A percentile compares a stretch with the other conserved stretches of the same genome.
These are phyloP conservation scores for Polyergus mexicanus DNA, from an alignment of 1,140 invertebrate species.

Conservation along the genomic window DNA sequence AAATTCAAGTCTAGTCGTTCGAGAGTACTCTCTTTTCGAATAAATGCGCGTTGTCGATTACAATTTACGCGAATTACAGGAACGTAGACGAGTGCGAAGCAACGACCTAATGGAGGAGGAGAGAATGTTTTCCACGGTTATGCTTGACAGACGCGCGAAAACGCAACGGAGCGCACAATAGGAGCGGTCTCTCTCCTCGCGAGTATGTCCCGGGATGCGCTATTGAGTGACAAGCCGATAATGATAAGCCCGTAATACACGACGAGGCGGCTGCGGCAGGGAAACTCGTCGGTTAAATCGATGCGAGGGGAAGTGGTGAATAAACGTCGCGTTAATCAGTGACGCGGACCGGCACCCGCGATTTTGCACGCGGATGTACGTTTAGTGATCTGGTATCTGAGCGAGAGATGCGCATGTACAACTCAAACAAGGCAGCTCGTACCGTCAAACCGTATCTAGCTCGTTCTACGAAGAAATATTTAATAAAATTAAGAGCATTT, in stretches of 20 bases:
- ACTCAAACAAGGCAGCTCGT: neutral
- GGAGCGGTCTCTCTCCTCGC: slow-evolving; percentile 12
- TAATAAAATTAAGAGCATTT: no score
- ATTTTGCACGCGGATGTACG: neutral
- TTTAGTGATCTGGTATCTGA: neutral
- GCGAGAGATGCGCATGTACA: neutral
- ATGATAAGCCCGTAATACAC: slow-evolving; percentile 58
- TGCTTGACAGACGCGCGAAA: slow-evolving; percentile 30
- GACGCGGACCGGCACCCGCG: neutral
- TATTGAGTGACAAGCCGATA: slow-evolving; percentile 67
- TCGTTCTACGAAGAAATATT: no score
- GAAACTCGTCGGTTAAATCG: slow-evolving; percentile 55
- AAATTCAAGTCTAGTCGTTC: neutral
- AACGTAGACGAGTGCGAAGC: neutral
- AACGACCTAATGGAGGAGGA: slow-evolving; percentile 7
- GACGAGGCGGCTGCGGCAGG: slow-evolving; percentile 6
- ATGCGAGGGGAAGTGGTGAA: slow-evolving; percentile 37
- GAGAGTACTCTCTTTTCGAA: neutral
- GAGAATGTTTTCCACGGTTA: slow-evolving; percentile 16
- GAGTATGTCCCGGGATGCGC: neutral
- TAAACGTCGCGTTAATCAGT: slow-evolving; percentile 58
- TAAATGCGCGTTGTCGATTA: neutral
- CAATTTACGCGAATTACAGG: slow-evolving; percentile 17
- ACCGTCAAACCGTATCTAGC: no score
- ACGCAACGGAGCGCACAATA: slow-evolving; percentile 25